Conservation (phyloP, 2,113 vertebrate genomes). For the Vidua chalybeata region DNA sequence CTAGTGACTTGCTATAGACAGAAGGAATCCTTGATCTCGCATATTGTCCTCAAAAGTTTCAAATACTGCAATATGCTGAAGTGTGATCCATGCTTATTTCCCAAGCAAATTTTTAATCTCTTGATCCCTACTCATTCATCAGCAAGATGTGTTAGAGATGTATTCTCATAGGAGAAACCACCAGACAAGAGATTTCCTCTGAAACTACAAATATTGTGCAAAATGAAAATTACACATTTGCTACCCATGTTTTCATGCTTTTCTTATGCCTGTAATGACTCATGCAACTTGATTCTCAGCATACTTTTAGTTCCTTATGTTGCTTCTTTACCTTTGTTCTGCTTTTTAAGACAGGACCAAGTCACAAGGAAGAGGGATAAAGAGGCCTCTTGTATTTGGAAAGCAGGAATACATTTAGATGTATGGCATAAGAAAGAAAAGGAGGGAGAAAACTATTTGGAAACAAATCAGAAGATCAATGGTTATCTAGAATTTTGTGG, state of each 20-base stretch:
- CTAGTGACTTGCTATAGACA: background rate
- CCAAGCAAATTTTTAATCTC: background rate
- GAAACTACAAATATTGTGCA: background rate
- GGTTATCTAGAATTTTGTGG: background rate
- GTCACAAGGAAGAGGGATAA: background rate
- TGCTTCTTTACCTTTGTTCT: background rate
- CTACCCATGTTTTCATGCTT: background rate
- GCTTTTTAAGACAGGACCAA: background rate
- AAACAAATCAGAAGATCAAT: background rate
- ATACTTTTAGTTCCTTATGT: background rate
- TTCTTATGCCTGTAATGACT: background rate
- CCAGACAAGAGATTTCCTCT: background rate
- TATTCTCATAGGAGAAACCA: background rate
- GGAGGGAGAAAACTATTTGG: background rate
- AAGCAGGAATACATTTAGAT: background rate
- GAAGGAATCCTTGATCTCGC: background rate
- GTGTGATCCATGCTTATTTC: background rate
- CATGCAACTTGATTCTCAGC: background rate
- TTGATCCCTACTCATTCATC: background rate
- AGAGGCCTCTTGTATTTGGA: background rate
- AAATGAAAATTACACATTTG: background rate
- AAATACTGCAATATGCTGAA: background rate
- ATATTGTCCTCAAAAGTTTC: background rate
- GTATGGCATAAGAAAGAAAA: background rate
- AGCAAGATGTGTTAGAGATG: background rate